Evolutionary conservation across 2,888 invertebrate species (phyloP).

Genomic region (Leucoptera coffeella): DNA sequence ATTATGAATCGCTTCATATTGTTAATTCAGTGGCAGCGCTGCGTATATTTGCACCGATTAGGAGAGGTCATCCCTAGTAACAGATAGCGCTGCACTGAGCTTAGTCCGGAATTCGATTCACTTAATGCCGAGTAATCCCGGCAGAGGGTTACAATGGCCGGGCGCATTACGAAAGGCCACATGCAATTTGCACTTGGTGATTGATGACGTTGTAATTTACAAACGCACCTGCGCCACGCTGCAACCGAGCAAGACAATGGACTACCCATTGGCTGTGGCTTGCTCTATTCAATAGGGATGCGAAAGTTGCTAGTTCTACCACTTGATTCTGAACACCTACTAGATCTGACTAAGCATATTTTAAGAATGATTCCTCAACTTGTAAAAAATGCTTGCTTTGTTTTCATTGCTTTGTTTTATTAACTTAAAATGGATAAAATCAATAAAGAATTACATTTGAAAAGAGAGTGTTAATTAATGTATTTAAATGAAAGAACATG

Average conservation of each 20-base stretch:
- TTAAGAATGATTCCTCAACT: too few relatives aligned
- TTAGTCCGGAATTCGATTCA: slow-evolving; percentile 47
- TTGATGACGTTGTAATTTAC: slow-evolving; percentile 35
- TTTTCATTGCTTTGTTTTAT: too few relatives aligned
- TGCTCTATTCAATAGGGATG: too few relatives aligned
- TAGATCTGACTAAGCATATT: too few relatives aligned
- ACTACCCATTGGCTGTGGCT: too few relatives aligned
- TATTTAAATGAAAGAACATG: too few relatives aligned
- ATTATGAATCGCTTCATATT: background rate
- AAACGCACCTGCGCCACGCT: slow-evolving; percentile 19
- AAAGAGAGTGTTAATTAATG: too few relatives aligned
- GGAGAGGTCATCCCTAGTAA: slow-evolving; percentile 17
- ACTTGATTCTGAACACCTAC: too few relatives aligned
- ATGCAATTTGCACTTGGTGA: slow-evolving; percentile 40
- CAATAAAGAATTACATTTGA: too few relatives aligned
- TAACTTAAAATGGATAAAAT: too few relatives aligned
- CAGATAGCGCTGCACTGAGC: slow-evolving; percentile 38
- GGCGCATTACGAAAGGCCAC: slow-evolving; percentile 36
- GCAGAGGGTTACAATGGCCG: slow-evolving; percentile 28
- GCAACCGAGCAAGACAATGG: slow-evolving; percentile 16
- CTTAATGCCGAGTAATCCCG: slow-evolving; percentile 45
- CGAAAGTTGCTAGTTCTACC: too few relatives aligned
- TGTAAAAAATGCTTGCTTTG: too few relatives aligned
- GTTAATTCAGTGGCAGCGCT: background rate
- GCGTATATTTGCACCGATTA: slow-evolving; percentile 7